A percentile compares a stretch with the other conserved stretches of the same genome.
Evolutionary conservation across 1,140 invertebrate species (phyloP).

Genomic region (Sminthurinus signatus): DNA sequence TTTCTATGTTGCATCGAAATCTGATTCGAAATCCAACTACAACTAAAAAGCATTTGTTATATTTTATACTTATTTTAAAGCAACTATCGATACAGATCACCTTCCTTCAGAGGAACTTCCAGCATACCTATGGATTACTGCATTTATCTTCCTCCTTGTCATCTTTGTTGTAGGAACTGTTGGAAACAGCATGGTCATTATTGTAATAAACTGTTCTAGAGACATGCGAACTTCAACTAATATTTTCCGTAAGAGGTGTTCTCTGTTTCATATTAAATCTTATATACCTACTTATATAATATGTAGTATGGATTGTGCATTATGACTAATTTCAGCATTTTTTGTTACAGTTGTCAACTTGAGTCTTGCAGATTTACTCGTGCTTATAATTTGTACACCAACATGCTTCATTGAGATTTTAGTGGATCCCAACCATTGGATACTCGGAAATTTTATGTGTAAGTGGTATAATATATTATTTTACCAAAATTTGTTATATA

Average conservation of each 20-base stretch:
- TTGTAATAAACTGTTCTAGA: slow-evolving; percentile 81
- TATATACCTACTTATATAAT: too few relatives aligned
- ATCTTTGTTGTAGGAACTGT: slow-evolving; percentile 44
- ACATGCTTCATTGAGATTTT: slow-evolving; percentile 48
- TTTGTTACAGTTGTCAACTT: slow-evolving; percentile 89
- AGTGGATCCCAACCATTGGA: slow-evolving; percentile 36
- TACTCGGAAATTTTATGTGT: slow-evolving; percentile 32
- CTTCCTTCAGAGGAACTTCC: slow-evolving; percentile 24
- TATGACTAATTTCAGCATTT: too few relatives aligned
- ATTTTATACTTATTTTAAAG: too few relatives aligned
- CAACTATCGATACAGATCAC: too few relatives aligned
- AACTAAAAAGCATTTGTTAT: too few relatives aligned
- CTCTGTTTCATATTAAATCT: too few relatives aligned
- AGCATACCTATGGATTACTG: slow-evolving; percentile 19
- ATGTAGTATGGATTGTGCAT: too few relatives aligned
- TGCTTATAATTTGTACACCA: slow-evolving; percentile 80
- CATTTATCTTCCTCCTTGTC: slow-evolving; percentile 21
- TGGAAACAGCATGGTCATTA: slow-evolving; percentile 82
- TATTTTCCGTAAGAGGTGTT: too few relatives aligned
- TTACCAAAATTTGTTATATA: too few relatives aligned
- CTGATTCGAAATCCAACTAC: too few relatives aligned
- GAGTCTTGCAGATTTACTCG: slow-evolving; percentile 83
- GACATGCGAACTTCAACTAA: slow-evolving; percentile 93
- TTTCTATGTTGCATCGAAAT: too few relatives aligned
- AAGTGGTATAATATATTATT: too few relatives aligned